phyloP scores from a whole-genome alignment of 2,797 vertebrate species.

The Hylomyscus alleni region DNA sequence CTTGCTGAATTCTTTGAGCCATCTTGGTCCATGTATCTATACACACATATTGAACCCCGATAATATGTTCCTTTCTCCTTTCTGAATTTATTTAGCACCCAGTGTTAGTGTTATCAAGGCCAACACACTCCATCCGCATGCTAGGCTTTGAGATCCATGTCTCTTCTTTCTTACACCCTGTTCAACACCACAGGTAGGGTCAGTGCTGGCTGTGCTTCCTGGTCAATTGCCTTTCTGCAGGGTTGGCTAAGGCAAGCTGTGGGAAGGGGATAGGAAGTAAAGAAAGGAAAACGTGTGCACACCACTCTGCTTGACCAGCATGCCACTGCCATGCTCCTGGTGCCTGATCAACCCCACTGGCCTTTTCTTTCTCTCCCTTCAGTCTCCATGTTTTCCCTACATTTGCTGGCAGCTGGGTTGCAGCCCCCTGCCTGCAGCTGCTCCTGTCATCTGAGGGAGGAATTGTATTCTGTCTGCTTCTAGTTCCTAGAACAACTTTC shows the following conservation, averaged over 20 bases:
- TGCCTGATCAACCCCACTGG: not conserved
- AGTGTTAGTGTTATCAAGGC: not conserved
- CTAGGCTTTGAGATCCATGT: not conserved
- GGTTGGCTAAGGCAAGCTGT: not conserved
- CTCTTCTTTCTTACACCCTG: not conserved
- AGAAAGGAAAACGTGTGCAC: not conserved
- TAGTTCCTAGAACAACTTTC: not conserved
- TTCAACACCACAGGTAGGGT: not conserved
- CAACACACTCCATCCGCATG: not conserved
- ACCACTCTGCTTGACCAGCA: not conserved
- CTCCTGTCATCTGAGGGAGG: not conserved
- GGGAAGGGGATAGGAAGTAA: not conserved
- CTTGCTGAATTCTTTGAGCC: not conserved
- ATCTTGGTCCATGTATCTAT: not conserved
- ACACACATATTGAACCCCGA: not conserved
- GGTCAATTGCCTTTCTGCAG: not conserved
- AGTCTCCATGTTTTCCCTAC: not conserved
- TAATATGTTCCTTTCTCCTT: not conserved
- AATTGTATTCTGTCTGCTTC: constrained; percentile 1
- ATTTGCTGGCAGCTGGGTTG: not conserved
- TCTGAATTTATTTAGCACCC: not conserved
- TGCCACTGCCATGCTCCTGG: not conserved
- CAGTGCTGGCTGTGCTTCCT: not conserved
- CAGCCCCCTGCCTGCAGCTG: not conserved
- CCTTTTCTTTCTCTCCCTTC: not conserved